A percentile compares a stretch with the other conserved stretches of the same genome.
These are phyloP conservation scores for Maniola hyperantus DNA, from an alignment of 2,888 invertebrate species.

Conservation along the genomic window DNA sequence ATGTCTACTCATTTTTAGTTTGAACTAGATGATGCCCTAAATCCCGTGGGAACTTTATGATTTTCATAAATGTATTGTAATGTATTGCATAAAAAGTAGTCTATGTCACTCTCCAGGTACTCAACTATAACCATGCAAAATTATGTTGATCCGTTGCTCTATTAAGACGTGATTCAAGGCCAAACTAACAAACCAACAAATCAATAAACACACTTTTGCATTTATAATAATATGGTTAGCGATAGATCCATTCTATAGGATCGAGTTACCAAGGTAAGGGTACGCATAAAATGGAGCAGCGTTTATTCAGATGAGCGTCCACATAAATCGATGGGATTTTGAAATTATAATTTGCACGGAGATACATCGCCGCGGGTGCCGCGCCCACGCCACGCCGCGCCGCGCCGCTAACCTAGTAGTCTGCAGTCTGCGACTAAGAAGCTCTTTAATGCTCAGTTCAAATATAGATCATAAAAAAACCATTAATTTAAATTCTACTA, in stretches of 20 bases:
- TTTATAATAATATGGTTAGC: background rate
- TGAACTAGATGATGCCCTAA: too few relatives aligned
- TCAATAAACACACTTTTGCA: too few relatives aligned
- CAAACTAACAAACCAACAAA: too few relatives aligned
- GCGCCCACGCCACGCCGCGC: constrained; percentile 59
- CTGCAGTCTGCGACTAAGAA: constrained; percentile 2
- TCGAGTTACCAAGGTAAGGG: constrained; percentile 40
- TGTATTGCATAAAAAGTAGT: too few relatives aligned
- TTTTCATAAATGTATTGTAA: too few relatives aligned
- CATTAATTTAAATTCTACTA: too few relatives aligned
- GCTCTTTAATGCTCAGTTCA: background rate
- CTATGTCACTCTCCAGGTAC: too few relatives aligned
- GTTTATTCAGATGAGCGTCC: constrained; percentile 74
- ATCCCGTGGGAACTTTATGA: too few relatives aligned
- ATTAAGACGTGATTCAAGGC: too few relatives aligned
- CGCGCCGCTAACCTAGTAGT: constrained; percentile 14
- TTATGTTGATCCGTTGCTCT: too few relatives aligned
- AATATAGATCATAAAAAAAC: background rate
- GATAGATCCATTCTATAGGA: background rate
- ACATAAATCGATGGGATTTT: constrained; percentile 80
- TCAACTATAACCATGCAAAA: too few relatives aligned
- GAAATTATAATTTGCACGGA: constrained; percentile 80
- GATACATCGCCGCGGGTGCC: constrained; percentile 75
- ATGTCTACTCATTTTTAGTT: too few relatives aligned
- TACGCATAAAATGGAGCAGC: constrained; percentile 65